Conservation (phyloP, 2,888 invertebrate genomes). For the Ypsolopha sequella region DNA sequence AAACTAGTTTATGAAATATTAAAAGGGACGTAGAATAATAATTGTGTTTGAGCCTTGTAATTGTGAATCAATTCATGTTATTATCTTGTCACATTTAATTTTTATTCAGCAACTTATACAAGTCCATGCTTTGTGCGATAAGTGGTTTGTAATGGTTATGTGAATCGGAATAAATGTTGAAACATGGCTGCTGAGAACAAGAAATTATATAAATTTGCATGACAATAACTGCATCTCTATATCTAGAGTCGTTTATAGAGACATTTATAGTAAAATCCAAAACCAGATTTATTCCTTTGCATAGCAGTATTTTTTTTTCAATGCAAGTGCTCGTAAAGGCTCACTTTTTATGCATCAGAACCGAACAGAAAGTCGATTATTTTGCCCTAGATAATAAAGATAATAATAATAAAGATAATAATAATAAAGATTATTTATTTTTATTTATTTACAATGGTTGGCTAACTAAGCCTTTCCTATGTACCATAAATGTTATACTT, state of each 20-base stretch:
- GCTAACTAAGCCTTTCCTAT: too few species aligned
- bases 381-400: too few species aligned
- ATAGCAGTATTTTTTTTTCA: too few species aligned
- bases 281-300: too few species aligned
- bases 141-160: constrained; percentile 39
- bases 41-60: constrained; percentile 39
- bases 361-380: too few species aligned
- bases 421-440: too few species aligned
- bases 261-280: too few species aligned
- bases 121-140: constrained; percentile 14
- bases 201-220: neutral
- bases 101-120: constrained; percentile 27
- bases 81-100: constrained; percentile 62
- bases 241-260: neutral
- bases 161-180: constrained; percentile 1
- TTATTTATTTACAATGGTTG: too few species aligned
- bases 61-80: constrained; percentile 58
- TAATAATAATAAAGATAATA: too few species aligned
- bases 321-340: too few species aligned
- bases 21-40: constrained; percentile 32
- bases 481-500: too few species aligned
- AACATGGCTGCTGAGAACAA: neutral
- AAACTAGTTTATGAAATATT: constrained; percentile 58
- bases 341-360: too few species aligned
- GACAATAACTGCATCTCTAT: neutral